phyloP scores from a whole-genome alignment of 2,797 vertebrate species.

The Coreius guichenoti region DNA sequence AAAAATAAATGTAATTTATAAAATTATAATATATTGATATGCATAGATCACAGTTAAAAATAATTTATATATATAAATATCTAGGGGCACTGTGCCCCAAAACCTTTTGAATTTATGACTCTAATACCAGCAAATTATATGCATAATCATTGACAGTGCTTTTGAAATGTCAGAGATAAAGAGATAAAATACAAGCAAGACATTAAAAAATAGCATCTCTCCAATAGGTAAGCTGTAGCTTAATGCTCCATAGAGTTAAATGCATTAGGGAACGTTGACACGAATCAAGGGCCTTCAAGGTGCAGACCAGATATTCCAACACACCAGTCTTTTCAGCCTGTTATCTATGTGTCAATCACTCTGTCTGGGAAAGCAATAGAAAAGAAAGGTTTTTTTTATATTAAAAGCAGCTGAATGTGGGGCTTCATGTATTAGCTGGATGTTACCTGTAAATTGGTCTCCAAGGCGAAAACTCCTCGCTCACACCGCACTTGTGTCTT shows the following conservation, averaged over 20 bases:
- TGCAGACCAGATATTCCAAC: background rate
- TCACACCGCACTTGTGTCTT: slow-evolving; percentile 17
- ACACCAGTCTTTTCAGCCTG: background rate
- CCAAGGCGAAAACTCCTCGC: slow-evolving; percentile 64
- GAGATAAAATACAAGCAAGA: no score
- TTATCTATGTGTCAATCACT: slow-evolving; percentile 19
- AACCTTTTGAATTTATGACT: background rate
- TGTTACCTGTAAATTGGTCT: slow-evolving; percentile 80
- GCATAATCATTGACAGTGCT: background rate
- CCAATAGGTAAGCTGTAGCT: background rate
- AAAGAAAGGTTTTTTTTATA: slow-evolving; percentile 1
- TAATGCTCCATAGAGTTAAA: slow-evolving; percentile 2
- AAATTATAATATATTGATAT: background rate
- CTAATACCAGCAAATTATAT: background rate
- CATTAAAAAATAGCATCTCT: background rate
- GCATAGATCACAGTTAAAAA: background rate
- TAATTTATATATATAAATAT: background rate
- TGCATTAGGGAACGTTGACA: background rate
- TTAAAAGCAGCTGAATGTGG: slow-evolving; percentile 27
- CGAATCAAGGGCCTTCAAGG: background rate
- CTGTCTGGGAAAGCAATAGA: background rate
- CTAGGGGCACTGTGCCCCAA: background rate
- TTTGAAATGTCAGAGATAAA: background rate
- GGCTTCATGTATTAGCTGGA: slow-evolving; percentile 21
- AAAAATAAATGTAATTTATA: no score